Percentiles rank a stretch among this genome's conserved stretches.
phyloP scores from a whole-genome alignment of 2,797 vertebrate species.

The Ptychobarbus kaznakovi region DNA sequence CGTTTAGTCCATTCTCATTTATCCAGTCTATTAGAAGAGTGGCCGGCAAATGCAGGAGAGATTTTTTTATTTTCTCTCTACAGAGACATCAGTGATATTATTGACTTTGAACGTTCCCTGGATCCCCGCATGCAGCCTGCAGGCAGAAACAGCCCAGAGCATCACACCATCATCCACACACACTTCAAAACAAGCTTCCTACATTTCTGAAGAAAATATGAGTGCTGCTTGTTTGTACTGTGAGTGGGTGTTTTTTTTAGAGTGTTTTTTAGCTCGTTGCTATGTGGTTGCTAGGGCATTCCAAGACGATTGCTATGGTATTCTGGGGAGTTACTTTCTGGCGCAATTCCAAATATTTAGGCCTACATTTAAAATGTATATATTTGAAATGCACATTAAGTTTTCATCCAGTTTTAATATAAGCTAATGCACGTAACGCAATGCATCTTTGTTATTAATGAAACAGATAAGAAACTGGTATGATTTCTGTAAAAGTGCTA shows the following conservation, averaged over 20 bases:
- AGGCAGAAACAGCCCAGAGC: conserved; percentile 6
- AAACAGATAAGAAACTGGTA: background rate
- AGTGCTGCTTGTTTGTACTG: background rate
- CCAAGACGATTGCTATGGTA: background rate
- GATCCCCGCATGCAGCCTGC: conserved; percentile 1
- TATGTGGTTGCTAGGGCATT: background rate
- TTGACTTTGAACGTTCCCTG: conserved; percentile 15
- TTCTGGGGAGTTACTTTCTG: background rate
- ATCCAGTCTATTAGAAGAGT: conserved; percentile 11
- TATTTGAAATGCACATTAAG: background rate
- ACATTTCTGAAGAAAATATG: conserved; percentile 1
- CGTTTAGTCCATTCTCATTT: background rate
- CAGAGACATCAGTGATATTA: conserved; percentile 6
- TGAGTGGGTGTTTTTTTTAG: background rate
- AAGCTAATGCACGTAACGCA: background rate
- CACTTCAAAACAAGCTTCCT: conserved; percentile 13
- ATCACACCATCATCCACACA: conserved; percentile 11
- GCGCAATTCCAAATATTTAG: background rate
- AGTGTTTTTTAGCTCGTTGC: background rate
- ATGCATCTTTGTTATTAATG: background rate
- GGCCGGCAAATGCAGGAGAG: background rate
- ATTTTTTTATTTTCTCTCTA: too few relatives aligned
- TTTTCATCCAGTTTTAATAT: background rate
- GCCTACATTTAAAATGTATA: background rate
- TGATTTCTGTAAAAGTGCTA: background rate